These are phyloP conservation scores for Chunga burmeisteri DNA, from an alignment of 2,113 vertebrate species.

Conservation along the genomic window DNA sequence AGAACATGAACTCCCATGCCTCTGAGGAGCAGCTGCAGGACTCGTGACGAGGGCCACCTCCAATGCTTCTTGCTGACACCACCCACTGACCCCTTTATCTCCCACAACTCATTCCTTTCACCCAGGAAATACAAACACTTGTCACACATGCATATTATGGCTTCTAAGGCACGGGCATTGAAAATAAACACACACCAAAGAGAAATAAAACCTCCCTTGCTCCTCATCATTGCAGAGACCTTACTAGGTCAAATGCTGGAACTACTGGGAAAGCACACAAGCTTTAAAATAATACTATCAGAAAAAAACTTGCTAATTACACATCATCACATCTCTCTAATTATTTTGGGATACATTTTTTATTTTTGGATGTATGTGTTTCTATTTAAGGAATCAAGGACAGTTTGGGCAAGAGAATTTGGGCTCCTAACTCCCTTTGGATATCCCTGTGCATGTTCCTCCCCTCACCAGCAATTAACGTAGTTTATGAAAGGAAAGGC, in stretches of 20 bases:
- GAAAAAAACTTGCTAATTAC: neutral
- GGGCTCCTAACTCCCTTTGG: neutral
- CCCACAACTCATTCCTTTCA: neutral
- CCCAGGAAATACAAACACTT: slow-evolving; percentile 7
- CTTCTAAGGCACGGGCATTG: neutral
- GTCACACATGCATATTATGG: neutral
- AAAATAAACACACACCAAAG: neutral
- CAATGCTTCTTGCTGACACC: rapidly evolving
- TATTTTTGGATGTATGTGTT: neutral
- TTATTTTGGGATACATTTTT: neutral
- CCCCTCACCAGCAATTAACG: neutral
- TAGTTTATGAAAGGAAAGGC: neutral
- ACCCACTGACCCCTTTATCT: neutral
- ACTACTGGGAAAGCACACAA: neutral
- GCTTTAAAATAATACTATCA: neutral
- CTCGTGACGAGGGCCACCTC: neutral
- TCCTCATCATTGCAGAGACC: neutral
- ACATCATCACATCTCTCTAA: neutral
- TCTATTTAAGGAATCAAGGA: neutral
- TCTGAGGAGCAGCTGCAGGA: neutral
- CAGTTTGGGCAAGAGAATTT: neutral
- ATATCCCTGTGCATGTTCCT: neutral
- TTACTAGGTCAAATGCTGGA: neutral
- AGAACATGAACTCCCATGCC: slow-evolving; percentile 24
- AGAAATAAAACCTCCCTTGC: neutral